Conservation (phyloP, 1,140 invertebrate genomes). For the Mesaphorura yosii region DNA sequence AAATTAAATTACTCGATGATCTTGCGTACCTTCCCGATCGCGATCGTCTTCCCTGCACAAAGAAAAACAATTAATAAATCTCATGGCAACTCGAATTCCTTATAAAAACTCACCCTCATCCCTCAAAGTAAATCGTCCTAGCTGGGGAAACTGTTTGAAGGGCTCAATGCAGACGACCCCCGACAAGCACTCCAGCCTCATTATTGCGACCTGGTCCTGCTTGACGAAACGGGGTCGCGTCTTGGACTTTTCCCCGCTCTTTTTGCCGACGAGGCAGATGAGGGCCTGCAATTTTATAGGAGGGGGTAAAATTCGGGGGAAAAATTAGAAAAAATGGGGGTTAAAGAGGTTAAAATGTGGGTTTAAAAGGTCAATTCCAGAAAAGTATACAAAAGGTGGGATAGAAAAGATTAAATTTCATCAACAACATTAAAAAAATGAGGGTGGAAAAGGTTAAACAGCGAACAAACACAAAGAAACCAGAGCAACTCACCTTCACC, state of each 20-base stretch:
- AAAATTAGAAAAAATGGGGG: no score
- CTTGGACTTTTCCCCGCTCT: slow-evolving; percentile 93
- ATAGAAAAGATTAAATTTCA: no score
- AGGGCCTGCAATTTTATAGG: no score
- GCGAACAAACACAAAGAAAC: neutral
- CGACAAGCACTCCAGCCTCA: slow-evolving; percentile 94
- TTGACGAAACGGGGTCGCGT: slow-evolving; percentile 93
- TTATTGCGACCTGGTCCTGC: slow-evolving; percentile 98
- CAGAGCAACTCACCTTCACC: slow-evolving; percentile 59
- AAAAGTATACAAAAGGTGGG: no score
- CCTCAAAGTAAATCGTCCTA: slow-evolving; percentile 96
- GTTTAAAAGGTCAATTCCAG: no score
- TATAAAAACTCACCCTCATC: slow-evolving; percentile 82
- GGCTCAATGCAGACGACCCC: slow-evolving; percentile 96
- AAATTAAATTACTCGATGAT: slow-evolving; percentile 80
- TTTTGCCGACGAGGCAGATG: slow-evolving; percentile 97
- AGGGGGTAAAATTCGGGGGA: no score
- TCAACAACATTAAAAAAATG: no score
- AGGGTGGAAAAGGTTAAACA: neutral
- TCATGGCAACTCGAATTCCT: neutral
- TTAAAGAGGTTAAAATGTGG: no score
- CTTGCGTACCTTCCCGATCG: slow-evolving; percentile 96
- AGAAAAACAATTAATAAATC: neutral
- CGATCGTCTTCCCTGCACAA: slow-evolving; percentile 93
- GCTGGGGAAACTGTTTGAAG: slow-evolving; percentile 96